Conservation (phyloP, 2,113 vertebrate species). For the Vulpes ferrilata region DNA sequence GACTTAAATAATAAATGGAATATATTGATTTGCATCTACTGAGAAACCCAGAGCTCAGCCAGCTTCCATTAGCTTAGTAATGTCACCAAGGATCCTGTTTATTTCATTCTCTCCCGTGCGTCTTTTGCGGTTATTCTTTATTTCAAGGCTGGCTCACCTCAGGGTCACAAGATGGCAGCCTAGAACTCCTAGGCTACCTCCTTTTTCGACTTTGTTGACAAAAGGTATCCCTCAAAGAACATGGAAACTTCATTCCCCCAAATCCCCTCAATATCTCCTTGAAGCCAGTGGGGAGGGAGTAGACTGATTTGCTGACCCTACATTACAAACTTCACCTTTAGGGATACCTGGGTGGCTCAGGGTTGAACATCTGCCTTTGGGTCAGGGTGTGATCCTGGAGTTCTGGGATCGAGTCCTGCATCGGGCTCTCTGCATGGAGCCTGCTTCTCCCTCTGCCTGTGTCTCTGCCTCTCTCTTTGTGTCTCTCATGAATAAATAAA, state of each 20-base stretch:
- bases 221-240: neutral
- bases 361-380: too few relatives aligned
- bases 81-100: neutral
- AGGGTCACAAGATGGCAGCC: neutral
- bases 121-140: neutral
- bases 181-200: neutral
- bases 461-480: too few relatives aligned
- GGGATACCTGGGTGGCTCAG: too few relatives aligned
- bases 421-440: too few relatives aligned
- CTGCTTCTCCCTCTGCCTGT: too few relatives aligned
- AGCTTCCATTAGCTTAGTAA: neutral
- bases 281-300: neutral
- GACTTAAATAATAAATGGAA: conserved; percentile 46
- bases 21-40: neutral
- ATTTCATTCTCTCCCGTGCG: neutral
- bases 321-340: neutral
- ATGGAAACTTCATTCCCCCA: neutral
- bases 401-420: too few relatives aligned
- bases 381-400: too few relatives aligned
- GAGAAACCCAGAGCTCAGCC: neutral
- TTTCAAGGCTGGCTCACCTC: neutral
- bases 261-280: neutral
- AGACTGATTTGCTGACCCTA: neutral
- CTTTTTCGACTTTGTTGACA: neutral
- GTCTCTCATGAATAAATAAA: too few relatives aligned